Evolutionary conservation across 1,140 invertebrate genomes (phyloP), one percentile per base, ranked within the genome.

Genomic region (Paraescarpia echinospica): DNA sequence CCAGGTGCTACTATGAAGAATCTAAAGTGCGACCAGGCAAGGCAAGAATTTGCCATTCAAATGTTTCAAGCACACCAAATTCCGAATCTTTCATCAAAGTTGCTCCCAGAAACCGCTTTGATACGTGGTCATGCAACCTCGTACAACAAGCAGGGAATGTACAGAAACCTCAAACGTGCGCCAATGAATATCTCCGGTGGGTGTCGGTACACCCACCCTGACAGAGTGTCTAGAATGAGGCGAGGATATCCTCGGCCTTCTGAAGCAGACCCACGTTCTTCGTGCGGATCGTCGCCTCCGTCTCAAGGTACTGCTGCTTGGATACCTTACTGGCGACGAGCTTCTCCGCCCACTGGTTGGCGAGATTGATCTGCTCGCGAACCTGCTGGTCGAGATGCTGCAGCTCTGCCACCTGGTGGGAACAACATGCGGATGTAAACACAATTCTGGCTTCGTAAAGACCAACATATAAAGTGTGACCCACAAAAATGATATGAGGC

Each of bases 311-410:
- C 93, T 97, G 96, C 89, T 97, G 96, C 92, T 97, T 97, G 92
- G 95, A 96, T 93, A 98, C 97, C 95, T 98, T 98, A 6, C 97
- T 97, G 22, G 97, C 96, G 18, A 98, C 97, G 35, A 98, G 95
- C 95, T 97, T 97, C 92, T 98, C 97, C 89, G 97, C 96, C 90
- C 93, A 93, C 33, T 92, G 94, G 34, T 95, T 95, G 89, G 94
- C 95, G 31, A 94, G 92, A 34, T 90, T 94, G 48, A 96, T 94
- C 92, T 95, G 94, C 8, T 96, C 95, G 92, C 95, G 95, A 93
- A 96, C 96, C 94, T 95, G 96, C 93, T 95, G 96, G 94, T 98
- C 97, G 92, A 97, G 93, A 92, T 97, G 97, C 94, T 97, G 97
- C 27, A 97, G 94, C 93, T 97, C 97, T 91, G 95, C 95, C 0